phyloP scores from a whole-genome alignment of 2,888 invertebrate species.

The Patella ulyssiponensis region DNA sequence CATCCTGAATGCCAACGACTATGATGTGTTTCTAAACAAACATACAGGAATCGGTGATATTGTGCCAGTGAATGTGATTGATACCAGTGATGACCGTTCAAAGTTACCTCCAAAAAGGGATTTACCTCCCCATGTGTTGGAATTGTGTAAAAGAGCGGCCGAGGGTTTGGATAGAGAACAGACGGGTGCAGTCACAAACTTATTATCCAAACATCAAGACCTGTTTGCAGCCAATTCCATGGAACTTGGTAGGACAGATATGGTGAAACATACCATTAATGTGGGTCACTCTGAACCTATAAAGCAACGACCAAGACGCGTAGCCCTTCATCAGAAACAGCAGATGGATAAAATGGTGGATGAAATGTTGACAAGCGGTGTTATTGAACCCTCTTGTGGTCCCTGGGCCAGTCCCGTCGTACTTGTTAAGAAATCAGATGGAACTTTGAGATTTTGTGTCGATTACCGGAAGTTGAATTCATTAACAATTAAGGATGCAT shows the following conservation, averaged over 20 bases:
- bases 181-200: background rate
- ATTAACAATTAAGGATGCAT: background rate
- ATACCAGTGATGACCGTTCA: background rate
- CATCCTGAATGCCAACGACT: background rate
- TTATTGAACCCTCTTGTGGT: conserved; percentile 1
- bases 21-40: background rate
- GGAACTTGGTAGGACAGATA: background rate
- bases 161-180: conserved; percentile 3
- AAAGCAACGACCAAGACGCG: conserved; percentile 5
- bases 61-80: background rate
- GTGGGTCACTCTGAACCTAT: background rate
- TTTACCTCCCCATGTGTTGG: background rate
- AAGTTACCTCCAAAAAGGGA: background rate
- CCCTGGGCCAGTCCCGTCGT: conserved; percentile 1
- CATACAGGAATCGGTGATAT: background rate
- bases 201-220: background rate
- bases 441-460: conserved; percentile 1
- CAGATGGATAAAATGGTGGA: conserved; percentile 6
- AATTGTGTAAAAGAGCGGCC: conserved; percentile 1
- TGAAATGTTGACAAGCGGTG: background rate
- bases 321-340: background rate
- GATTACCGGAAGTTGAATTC: background rate
- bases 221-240: background rate
- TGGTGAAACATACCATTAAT: conserved; percentile 9
- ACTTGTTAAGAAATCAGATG: conserved; percentile 1